Conservation (phyloP, 2,113 vertebrate genomes). For the Hippocampus zosterae region DNA sequence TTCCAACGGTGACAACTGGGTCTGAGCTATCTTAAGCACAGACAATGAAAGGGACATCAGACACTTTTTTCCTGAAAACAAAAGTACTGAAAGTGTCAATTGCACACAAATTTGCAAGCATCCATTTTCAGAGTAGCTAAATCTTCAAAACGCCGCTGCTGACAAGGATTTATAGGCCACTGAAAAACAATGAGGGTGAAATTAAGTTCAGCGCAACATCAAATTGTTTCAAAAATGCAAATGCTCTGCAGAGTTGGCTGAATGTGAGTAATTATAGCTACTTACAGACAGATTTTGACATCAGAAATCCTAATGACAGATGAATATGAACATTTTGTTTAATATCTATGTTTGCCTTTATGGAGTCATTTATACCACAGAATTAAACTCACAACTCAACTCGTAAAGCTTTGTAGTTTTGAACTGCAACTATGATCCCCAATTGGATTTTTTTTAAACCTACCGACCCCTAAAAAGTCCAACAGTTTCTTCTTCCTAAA, state of each 20-base stretch:
- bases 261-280: constrained; percentile 21
- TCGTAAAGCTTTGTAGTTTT: no score
- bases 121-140: constrained; percentile 20
- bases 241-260: constrained; percentile 22
- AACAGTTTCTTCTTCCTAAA: no score
- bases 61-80: constrained; percentile 3
- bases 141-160: constrained; percentile 16
- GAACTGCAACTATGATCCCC: no score
- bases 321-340: constrained; percentile 39
- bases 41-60: constrained; percentile 28
- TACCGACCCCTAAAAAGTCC: no score
- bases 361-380: constrained; percentile 18
- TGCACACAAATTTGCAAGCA: constrained; percentile 20
- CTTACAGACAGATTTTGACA: constrained; percentile 39
- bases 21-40: constrained; percentile 45
- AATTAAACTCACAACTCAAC: not conserved
- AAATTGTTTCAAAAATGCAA: constrained; percentile 46
- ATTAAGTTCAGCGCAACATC: constrained; percentile 40
- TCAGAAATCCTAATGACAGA: constrained; percentile 26
- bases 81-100: constrained; percentile 9
- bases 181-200: constrained; percentile 41
- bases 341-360: constrained; percentile 33
- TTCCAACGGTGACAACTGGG: constrained; percentile 28
- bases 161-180: constrained; percentile 25
- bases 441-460: no score